These are phyloP conservation scores for Lophotis ruficrista DNA, from an alignment of 2,113 vertebrate genomes.

Conservation along the genomic window DNA sequence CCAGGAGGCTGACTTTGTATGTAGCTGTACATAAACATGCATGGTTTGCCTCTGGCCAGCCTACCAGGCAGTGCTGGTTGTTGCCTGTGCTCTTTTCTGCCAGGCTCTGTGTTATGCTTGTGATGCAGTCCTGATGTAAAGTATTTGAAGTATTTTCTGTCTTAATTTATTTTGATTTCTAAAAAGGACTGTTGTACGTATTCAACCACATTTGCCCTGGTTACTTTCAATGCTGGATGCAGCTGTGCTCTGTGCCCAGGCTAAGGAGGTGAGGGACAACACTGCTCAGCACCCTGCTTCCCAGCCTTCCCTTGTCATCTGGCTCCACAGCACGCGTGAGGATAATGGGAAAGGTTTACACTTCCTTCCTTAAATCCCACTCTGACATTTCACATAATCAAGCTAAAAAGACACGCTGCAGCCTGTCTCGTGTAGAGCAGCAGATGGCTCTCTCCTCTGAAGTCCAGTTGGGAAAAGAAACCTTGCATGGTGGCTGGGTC, in stretches of 20 bases:
- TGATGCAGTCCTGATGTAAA: not conserved
- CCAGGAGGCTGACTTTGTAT: not conserved
- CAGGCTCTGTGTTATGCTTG: not conserved
- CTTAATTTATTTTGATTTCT: not conserved
- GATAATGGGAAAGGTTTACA: not conserved
- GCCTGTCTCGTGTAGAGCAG: not conserved
- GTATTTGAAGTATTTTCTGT: not conserved
- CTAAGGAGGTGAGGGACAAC: not conserved
- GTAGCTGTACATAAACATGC: not conserved
- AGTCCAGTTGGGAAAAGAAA: not conserved
- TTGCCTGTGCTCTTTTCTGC: not conserved
- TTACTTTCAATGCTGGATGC: not conserved
- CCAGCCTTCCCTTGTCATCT: not conserved
- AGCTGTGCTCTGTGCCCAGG: not conserved
- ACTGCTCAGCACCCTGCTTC: fast-evolving
- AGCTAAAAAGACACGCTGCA: not conserved
- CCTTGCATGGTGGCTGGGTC: not conserved
- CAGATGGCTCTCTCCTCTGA: constrained; percentile 40
- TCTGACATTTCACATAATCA: not conserved
- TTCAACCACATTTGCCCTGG: not conserved
- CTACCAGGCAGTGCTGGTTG: not conserved
- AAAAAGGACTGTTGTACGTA: not conserved
- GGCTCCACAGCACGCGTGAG: not conserved
- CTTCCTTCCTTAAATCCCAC: not conserved
- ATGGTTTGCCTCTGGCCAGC: not conserved